These are phyloP conservation scores for Nudaria mundana DNA, from an alignment of 2,888 invertebrate genomes.

Conservation along the genomic window DNA sequence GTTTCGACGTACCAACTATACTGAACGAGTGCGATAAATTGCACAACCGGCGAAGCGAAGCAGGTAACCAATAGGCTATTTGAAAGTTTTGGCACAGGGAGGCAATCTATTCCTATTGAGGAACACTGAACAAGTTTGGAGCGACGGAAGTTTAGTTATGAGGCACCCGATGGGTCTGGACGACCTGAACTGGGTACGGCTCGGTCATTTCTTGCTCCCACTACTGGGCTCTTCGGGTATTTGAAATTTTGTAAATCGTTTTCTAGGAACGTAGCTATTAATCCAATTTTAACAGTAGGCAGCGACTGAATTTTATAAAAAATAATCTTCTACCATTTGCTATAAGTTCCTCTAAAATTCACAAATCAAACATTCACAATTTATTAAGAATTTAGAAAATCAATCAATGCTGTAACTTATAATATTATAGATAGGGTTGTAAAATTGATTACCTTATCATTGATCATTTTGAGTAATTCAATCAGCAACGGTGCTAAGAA, in stretches of 20 bases:
- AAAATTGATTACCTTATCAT: conserved; percentile 57
- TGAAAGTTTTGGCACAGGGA: conserved; percentile 75
- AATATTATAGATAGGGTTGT: conserved; percentile 64
- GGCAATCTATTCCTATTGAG: conserved; percentile 57
- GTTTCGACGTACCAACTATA: conserved; percentile 16
- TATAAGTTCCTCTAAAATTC: conserved; percentile 66
- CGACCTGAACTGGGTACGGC: conserved; percentile 24
- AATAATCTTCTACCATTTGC: conserved; percentile 62
- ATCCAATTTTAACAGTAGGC: conserved; percentile 73
- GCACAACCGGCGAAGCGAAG: conserved; percentile 31
- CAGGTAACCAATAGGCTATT: conserved; percentile 67
- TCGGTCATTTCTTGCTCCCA: conserved; percentile 42
- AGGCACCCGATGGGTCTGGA: conserved; percentile 56
- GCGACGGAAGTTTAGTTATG: conserved; percentile 43
- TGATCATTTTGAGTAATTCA: conserved; percentile 61
- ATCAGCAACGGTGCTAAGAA: conserved; percentile 74
- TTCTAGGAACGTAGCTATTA: conserved; percentile 70
- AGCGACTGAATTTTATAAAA: conserved; percentile 79
- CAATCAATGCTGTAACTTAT: conserved; percentile 53
- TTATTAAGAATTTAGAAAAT: conserved; percentile 49
- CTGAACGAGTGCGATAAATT: conserved; percentile 16
- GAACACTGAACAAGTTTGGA: conserved; percentile 30
- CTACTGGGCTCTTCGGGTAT: conserved; percentile 54
- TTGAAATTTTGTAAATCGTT: conserved; percentile 67
- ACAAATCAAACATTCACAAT: conserved; percentile 52